Evolutionary conservation across 2,888 invertebrate species (phyloP).

Genomic region (Mechanitis messenoides): DNA sequence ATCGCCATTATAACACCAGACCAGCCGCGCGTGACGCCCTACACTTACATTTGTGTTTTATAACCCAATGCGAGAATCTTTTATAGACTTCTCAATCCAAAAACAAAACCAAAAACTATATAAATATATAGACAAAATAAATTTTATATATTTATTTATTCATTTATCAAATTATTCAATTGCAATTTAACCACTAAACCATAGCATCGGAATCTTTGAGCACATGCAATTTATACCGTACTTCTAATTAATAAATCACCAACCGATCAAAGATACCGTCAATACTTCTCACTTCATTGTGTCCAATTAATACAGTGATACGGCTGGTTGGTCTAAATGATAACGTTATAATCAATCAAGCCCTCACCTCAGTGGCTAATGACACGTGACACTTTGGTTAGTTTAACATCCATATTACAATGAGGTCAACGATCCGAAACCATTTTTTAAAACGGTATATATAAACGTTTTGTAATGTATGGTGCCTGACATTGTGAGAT

Average conservation of each 20-base stretch:
- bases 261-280: too few relatives aligned
- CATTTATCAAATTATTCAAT: too few relatives aligned
- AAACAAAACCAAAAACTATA: too few relatives aligned
- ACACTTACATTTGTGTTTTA: conserved; percentile 14
- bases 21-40: conserved; percentile 36
- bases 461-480: too few relatives aligned
- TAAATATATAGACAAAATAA: too few relatives aligned
- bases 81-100: not conserved
- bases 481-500: too few relatives aligned
- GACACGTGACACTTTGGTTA: conserved; percentile 57
- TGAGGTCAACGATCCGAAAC: conserved; percentile 35
- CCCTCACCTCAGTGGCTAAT: conserved; percentile 53
- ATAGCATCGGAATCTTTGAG: too few relatives aligned
- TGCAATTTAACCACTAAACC: too few relatives aligned
- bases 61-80: conserved; percentile 9
- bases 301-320: conserved; percentile 22
- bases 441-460: not conserved
- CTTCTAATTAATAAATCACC: too few relatives aligned
- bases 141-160: too few relatives aligned
- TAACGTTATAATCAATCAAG: conserved; percentile 54
- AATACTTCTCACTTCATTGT: conserved; percentile 23
- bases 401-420: conserved; percentile 53
- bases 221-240: too few relatives aligned
- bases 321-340: conserved; percentile 45
- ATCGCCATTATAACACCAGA: conserved; percentile 53